Conservation (phyloP, 2,113 vertebrate genomes). For the Microtus richardsoni region DNA sequence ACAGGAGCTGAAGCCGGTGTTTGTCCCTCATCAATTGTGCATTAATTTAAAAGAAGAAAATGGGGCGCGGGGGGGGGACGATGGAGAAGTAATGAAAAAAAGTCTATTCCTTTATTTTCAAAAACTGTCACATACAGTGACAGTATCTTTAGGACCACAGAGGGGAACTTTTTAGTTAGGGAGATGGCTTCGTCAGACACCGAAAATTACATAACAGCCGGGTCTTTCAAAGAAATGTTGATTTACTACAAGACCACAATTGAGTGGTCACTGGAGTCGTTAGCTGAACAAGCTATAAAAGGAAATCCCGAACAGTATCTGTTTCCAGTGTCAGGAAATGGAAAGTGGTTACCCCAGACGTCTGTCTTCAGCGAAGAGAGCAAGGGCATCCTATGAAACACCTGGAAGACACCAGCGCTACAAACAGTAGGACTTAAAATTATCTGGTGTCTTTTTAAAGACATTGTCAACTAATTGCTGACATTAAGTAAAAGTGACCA, state of each 20-base stretch:
- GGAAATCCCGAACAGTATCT: conserved; percentile 86
- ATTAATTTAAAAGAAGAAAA: conserved; percentile 15
- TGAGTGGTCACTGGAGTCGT: conserved; percentile 84
- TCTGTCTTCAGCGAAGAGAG: conserved; percentile 76
- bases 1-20: background rate
- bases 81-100: background rate
- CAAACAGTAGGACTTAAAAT: conserved; percentile 71
- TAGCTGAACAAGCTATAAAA: conserved; percentile 88
- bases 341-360: conserved; percentile 80
- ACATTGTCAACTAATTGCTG: conserved; percentile 52
- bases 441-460: conserved; percentile 68
- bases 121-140: background rate
- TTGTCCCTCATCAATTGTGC: background rate
- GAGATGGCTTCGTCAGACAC: conserved; percentile 49
- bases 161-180: conserved; percentile 45
- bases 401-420: conserved; percentile 74
- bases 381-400: conserved; percentile 77
- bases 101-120: conserved; percentile 12
- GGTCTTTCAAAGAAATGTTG: conserved; percentile 83
- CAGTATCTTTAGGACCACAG: conserved; percentile 21
- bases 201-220: conserved; percentile 81
- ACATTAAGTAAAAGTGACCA: conserved; percentile 70
- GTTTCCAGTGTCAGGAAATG: conserved; percentile 88
- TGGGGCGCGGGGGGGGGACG: no score
- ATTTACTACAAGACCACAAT: conserved; percentile 87